Percentiles rank a stretch among this genome's conserved stretches.
These are phyloP conservation scores for Hylaea fasciaria DNA, from an alignment of 2,888 invertebrate genomes.

Conservation along the genomic window DNA sequence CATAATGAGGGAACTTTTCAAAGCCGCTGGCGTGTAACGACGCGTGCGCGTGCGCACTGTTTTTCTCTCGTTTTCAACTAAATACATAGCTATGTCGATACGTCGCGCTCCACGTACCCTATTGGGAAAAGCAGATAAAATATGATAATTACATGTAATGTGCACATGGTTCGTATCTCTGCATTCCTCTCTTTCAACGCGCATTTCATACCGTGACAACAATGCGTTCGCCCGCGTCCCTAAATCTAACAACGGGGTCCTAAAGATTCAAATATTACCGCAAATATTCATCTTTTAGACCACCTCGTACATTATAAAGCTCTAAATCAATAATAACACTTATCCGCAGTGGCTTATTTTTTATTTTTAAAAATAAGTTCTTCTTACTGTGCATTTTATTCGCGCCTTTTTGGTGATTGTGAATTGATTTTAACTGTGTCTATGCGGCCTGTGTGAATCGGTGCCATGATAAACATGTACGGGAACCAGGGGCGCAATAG, in stretches of 20 bases:
- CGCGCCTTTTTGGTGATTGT: constrained; percentile 12
- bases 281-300: constrained; percentile 73
- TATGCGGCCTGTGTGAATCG: constrained; percentile 13
- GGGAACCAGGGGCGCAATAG: constrained; percentile 66
- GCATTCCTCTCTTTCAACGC: constrained; percentile 56
- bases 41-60: constrained; percentile 66
- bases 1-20: constrained; percentile 76
- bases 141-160: constrained; percentile 79
- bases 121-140: constrained; percentile 82
- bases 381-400: constrained; percentile 48
- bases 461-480: constrained; percentile 73
- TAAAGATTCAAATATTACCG: constrained; percentile 72
- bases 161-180: constrained; percentile 63
- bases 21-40: constrained; percentile 72
- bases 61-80: constrained; percentile 71
- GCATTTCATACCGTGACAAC: constrained; percentile 64
- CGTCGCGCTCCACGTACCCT: constrained; percentile 76
- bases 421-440: not conserved
- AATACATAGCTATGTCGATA: constrained; percentile 70
- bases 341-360: constrained; percentile 71
- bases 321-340: constrained; percentile 17
- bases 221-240: constrained; percentile 53
- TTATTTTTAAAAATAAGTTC: constrained; percentile 69
- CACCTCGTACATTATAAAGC: constrained; percentile 47
- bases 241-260: constrained; percentile 52